These are phyloP conservation scores for Thryonomys swinderianus DNA, from an alignment of 2,113 vertebrate genomes.

Conservation along the genomic window DNA sequence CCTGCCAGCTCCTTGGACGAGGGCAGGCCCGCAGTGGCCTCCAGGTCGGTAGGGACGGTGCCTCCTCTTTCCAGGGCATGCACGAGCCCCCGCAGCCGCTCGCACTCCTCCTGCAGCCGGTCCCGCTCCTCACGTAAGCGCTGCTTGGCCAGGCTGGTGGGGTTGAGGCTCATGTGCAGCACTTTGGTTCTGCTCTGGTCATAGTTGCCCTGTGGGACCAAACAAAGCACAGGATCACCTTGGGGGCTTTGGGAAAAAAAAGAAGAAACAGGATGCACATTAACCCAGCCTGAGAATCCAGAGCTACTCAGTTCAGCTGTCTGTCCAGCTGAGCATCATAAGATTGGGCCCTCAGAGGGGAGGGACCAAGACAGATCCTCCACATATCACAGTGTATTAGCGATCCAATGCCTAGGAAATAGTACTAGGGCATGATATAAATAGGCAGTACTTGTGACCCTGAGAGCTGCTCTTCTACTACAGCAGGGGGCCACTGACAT, in stretches of 20 bases:
- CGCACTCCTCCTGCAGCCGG: slow-evolving; percentile 91
- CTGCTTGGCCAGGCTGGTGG: slow-evolving; percentile 90
- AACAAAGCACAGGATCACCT: neutral
- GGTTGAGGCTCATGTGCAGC: slow-evolving; percentile 95
- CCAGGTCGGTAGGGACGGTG: slow-evolving; percentile 71
- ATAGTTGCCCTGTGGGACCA: slow-evolving; percentile 90
- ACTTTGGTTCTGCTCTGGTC: slow-evolving; percentile 93
- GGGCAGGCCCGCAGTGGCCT: slow-evolving; percentile 85
- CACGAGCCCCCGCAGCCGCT: slow-evolving; percentile 89
- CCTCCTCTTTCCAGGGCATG: slow-evolving; percentile 87
- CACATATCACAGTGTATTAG: neutral
- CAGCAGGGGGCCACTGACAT: neutral
- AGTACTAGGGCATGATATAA: too few species aligned
- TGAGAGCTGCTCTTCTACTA: neutral
- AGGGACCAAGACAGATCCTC: neutral
- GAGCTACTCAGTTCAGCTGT: neutral
- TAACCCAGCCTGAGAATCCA: neutral
- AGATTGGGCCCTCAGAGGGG: neutral
- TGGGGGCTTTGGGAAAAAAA: rapidly evolving
- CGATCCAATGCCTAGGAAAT: neutral
- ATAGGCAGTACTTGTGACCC: neutral
- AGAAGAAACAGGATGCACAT: neutral
- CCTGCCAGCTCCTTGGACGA: slow-evolving; percentile 93
- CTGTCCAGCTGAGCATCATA: neutral
- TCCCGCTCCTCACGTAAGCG: slow-evolving; percentile 90